phyloP scores from a whole-genome alignment of 2,797 vertebrate species.

The Helarctos malayanus region DNA sequence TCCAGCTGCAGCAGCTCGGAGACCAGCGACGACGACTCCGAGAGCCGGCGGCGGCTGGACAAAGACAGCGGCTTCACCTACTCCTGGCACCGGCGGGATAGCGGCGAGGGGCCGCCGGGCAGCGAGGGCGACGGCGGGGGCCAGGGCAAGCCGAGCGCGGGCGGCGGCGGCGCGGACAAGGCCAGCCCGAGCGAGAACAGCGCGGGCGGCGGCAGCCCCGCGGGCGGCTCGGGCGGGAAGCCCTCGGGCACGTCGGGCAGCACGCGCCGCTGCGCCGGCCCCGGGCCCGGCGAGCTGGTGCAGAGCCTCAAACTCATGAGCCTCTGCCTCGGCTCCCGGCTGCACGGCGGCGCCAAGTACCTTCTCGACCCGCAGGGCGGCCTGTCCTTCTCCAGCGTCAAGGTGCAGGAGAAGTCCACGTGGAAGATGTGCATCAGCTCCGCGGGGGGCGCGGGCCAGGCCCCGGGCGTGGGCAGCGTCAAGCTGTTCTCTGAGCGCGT shows the following conservation, averaged over 20 bases:
- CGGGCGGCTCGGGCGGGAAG: slow-evolving; percentile 89
- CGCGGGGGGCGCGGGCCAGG: slow-evolving; percentile 89
- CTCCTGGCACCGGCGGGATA: slow-evolving; percentile 96
- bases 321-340: slow-evolving; percentile 95
- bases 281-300: slow-evolving; percentile 93
- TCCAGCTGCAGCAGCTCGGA: slow-evolving; percentile 99
- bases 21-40: slow-evolving; percentile 98
- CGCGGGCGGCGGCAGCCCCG: slow-evolving; percentile 93
- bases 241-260: slow-evolving; percentile 90
- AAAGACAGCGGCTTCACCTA: slow-evolving; percentile 96
- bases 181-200: slow-evolving; percentile 92
- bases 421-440: slow-evolving; percentile 98
- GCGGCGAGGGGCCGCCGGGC: slow-evolving; percentile 97
- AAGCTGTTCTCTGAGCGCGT: slow-evolving; percentile 92
- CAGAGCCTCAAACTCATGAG: slow-evolving; percentile 97
- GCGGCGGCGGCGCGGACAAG: slow-evolving; percentile 92
- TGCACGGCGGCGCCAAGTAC: slow-evolving; percentile 91
- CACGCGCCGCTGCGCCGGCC: slow-evolving; percentile 88
- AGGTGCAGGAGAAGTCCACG: slow-evolving; percentile 95
- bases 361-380: slow-evolving; percentile 92
- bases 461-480: slow-evolving; percentile 85
- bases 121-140: slow-evolving; percentile 94
- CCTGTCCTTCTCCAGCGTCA: slow-evolving; percentile 93
- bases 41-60: slow-evolving; percentile 96
- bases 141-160: slow-evolving; percentile 93